phyloP scores from a whole-genome alignment of 2,113 vertebrate species.

The Eurypyga helias region DNA sequence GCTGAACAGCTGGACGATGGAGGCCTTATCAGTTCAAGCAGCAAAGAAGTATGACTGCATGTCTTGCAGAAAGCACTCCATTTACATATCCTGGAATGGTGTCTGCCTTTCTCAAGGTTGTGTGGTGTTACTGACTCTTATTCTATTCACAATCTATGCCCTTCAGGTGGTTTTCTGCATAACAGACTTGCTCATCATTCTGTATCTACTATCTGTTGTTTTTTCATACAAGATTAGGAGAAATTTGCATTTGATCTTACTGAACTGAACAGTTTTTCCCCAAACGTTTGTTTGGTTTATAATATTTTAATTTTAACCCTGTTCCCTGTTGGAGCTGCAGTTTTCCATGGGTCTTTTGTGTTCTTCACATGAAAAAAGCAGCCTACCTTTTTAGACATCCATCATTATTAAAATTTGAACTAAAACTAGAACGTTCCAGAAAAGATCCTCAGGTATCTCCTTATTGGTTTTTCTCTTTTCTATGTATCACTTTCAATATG shows the following conservation, averaged over 20 bases:
- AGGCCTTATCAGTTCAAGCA: not conserved
- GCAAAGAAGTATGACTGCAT: not conserved
- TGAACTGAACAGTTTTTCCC: accelerated
- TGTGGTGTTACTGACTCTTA: not conserved
- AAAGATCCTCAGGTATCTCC: not conserved
- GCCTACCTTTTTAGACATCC: not conserved
- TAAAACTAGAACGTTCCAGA: not conserved
- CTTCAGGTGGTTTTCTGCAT: not conserved
- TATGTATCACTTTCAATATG: not conserved
- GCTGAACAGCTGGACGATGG: not conserved
- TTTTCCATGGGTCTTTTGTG: not conserved
- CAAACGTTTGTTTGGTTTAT: not conserved
- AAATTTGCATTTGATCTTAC: not conserved
- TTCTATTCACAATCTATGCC: not conserved
- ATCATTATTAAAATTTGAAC: not conserved
- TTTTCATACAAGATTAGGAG: not conserved
- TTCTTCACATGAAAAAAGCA: not conserved
- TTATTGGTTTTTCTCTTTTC: not conserved
- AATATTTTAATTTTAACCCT: not conserved
- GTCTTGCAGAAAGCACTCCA: not conserved
- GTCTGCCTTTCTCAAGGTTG: not conserved
- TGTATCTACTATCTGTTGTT: not conserved
- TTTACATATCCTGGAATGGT: not conserved
- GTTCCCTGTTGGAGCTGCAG: not conserved
- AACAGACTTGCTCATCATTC: not conserved